Conservation (phyloP, 1,140 invertebrate genomes). For the Pygmarrhopalites habei region DNA sequence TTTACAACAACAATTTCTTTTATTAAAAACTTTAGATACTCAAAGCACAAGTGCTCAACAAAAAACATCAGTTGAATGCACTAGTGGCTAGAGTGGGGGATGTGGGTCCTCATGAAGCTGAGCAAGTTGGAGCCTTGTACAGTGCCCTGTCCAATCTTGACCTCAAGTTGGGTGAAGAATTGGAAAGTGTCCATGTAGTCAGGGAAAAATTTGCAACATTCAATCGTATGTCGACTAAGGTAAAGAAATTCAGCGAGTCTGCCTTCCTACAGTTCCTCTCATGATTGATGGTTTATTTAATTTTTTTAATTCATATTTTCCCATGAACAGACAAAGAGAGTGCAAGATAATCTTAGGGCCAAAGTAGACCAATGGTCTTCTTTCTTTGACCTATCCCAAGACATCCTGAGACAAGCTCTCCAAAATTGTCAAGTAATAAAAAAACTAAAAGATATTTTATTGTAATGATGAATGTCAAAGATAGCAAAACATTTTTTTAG, state of each 20-base stretch:
- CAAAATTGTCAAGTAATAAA: slow-evolving; percentile 36
- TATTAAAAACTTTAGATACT: slow-evolving; percentile 48
- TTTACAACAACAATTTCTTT: not conserved
- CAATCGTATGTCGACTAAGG: slow-evolving; percentile 34
- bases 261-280: too few species aligned
- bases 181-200: slow-evolving; percentile 60
- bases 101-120: slow-evolving; percentile 62
- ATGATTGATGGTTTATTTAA: not conserved
- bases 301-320: not conserved
- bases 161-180: slow-evolving; percentile 61
- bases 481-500: not conserved
- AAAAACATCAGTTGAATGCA: slow-evolving; percentile 45
- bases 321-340: slow-evolving; percentile 22
- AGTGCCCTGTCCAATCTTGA: slow-evolving; percentile 60
- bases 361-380: slow-evolving; percentile 39
- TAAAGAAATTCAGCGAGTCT: slow-evolving; percentile 14
- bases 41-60: slow-evolving; percentile 60
- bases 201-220: slow-evolving; percentile 55
- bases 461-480: too few species aligned
- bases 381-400: slow-evolving; percentile 39
- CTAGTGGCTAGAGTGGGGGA: slow-evolving; percentile 53
- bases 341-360: slow-evolving; percentile 37
- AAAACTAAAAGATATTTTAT: too few species aligned
- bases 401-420: slow-evolving; percentile 36
- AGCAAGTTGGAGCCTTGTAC: slow-evolving; percentile 62